phyloP scores from a whole-genome alignment of 2,797 vertebrate genomes.

The Sylvilagus floridanus region DNA sequence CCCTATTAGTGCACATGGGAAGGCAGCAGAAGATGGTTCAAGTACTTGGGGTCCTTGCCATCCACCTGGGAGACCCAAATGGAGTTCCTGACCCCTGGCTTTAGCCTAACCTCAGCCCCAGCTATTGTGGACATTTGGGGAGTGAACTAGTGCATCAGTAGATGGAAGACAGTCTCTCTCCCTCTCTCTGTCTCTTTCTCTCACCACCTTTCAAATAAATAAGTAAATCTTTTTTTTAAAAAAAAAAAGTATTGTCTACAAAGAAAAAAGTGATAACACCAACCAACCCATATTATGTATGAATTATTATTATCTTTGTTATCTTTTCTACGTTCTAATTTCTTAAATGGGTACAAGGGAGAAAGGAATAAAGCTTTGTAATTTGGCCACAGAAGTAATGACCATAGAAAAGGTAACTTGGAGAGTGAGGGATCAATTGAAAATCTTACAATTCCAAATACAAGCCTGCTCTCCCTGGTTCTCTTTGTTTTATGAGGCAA shows the following conservation, averaged over 20 bases:
- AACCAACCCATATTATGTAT: neutral
- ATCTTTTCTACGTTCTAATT: neutral
- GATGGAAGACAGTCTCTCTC: no score
- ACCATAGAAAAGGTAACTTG: neutral
- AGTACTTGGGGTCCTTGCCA: no score
- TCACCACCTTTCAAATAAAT: no score
- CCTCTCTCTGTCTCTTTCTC: no score
- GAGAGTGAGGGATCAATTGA: neutral
- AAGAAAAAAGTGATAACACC: neutral
- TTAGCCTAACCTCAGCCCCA: no score
- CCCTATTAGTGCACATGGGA: no score
- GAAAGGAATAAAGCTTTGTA: neutral
- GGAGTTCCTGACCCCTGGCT: no score
- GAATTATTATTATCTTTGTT: neutral
- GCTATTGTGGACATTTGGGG: no score
- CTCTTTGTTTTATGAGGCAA: conserved; percentile 16
- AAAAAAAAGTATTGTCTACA: neutral
- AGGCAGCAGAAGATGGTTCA: no score
- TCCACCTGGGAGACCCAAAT: no score
- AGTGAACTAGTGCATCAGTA: no score
- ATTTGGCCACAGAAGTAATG: neutral
- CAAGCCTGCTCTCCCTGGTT: neutral
- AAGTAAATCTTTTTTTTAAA: no score
- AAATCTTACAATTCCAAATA: neutral
- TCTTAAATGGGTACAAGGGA: neutral